These are phyloP conservation scores for Phrynosoma blainvillii DNA, from an alignment of 2,113 vertebrate species.

Conservation along the genomic window DNA sequence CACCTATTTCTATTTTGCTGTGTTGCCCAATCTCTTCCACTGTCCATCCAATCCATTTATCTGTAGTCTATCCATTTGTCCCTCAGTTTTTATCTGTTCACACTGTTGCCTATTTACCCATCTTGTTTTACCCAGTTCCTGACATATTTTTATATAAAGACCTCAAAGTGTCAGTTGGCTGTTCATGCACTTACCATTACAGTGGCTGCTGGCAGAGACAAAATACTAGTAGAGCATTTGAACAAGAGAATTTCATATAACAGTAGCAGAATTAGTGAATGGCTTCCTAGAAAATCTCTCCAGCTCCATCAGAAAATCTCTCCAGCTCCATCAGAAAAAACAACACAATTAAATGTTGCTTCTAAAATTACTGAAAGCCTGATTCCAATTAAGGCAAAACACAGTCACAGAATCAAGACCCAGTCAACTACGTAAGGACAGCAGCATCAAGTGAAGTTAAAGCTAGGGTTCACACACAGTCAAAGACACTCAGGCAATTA, in stretches of 20 bases:
- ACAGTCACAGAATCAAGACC: conserved; percentile 15
- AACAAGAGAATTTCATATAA: conserved; percentile 17
- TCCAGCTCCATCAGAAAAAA: neutral
- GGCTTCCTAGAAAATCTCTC: neutral
- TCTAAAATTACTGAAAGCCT: conserved; percentile 13
- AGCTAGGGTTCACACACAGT: neutral
- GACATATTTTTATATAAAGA: conserved; percentile 4
- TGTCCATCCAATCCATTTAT: neutral
- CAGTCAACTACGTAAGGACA: conserved; percentile 2
- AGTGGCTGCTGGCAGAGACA: neutral
- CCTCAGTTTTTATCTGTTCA: neutral
- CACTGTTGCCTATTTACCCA: neutral
- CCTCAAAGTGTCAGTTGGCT: neutral
- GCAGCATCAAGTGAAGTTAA: neutral
- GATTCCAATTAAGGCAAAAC: conserved; percentile 17
- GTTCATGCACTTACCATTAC: neutral
- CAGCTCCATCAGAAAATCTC: neutral
- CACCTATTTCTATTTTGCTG: neutral
- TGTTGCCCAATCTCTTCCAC: neutral
- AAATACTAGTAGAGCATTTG: neutral
- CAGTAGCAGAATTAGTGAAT: conserved; percentile 13
- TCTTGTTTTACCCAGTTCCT: neutral
- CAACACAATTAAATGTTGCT: conserved; percentile 6
- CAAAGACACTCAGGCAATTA: neutral
- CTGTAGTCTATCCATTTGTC: neutral